Evolutionary conservation across 2,797 vertebrate species (phyloP).

Genomic region (Enteromius radiatus): DNA sequence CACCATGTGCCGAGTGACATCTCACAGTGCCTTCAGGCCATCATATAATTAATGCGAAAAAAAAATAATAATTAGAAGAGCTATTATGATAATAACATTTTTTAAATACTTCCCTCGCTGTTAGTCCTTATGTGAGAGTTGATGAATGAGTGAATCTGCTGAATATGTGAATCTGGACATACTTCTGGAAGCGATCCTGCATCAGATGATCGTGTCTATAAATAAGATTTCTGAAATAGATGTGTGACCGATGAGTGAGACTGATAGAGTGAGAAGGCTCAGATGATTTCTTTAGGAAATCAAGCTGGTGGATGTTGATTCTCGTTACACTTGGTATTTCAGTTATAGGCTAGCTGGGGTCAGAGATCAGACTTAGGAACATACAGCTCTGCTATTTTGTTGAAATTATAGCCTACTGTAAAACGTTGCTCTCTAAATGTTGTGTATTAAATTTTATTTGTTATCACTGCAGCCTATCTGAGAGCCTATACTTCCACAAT

Average conservation of each 20-base stretch:
- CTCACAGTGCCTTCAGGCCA: background rate
- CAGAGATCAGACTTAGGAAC: background rate
- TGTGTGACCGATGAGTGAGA: conserved; percentile 24
- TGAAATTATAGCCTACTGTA: background rate
- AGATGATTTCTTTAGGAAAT: conserved; percentile 23
- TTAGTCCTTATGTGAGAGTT: background rate
- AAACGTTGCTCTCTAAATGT: background rate
- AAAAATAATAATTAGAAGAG: no score
- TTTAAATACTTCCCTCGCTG: background rate
- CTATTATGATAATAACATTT: background rate
- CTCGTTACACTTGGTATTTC: conserved; percentile 16
- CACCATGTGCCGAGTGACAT: background rate
- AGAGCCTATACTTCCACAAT: background rate
- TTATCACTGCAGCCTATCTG: background rate
- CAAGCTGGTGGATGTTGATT: background rate
- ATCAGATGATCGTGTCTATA: conserved; percentile 41
- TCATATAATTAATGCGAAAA: background rate
- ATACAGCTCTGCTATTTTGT: background rate
- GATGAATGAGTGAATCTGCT: conserved; percentile 13
- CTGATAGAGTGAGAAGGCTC: conserved; percentile 15
- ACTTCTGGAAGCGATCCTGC: conserved; percentile 1
- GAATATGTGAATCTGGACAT: conserved; percentile 29
- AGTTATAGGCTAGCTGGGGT: background rate
- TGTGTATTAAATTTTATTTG: background rate
- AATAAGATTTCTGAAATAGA: conserved; percentile 46